These are phyloP conservation scores for Mamestra configurata DNA, from an alignment of 1,140 invertebrate genomes.

Conservation along the genomic window DNA sequence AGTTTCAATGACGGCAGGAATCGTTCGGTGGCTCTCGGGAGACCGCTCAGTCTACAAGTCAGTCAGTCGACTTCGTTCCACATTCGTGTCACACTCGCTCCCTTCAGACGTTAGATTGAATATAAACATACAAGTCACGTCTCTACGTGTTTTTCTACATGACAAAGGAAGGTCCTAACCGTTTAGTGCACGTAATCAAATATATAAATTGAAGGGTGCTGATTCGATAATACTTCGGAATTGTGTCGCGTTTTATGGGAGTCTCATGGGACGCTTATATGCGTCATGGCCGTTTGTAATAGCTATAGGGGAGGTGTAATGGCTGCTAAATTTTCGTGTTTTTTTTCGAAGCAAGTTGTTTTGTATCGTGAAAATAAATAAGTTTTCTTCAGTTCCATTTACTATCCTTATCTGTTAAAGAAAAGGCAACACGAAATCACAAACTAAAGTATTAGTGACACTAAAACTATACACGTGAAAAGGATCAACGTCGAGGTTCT, in stretches of 20 bases:
- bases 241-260: slow-evolving; percentile 22
- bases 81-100: slow-evolving; percentile 53
- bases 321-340: not conserved
- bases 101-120: slow-evolving; percentile 56
- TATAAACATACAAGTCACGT: slow-evolving; percentile 60
- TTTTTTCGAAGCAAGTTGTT: not conserved
- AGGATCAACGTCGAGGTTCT: no score
- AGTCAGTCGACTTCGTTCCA: slow-evolving; percentile 29
- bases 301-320: not conserved
- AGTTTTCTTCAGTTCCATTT: no score
- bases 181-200: slow-evolving; percentile 51
- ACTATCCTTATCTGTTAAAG: no score
- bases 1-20: slow-evolving; percentile 13
- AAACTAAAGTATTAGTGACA: no score
- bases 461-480: no score
- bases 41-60: slow-evolving; percentile 20
- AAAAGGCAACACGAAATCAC: no score
- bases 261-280: slow-evolving; percentile 19
- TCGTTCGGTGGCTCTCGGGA: not conserved
- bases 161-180: slow-evolving; percentile 45
- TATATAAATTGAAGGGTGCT: slow-evolving; percentile 46
- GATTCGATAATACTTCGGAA: slow-evolving; percentile 46
- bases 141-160: slow-evolving; percentile 52
- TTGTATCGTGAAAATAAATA: not conserved
- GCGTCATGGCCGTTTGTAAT: slow-evolving; percentile 1